Base-by-base conservation (phyloP, 2,113 vertebrate genomes). In the Corydoras maculifer region DNA sequence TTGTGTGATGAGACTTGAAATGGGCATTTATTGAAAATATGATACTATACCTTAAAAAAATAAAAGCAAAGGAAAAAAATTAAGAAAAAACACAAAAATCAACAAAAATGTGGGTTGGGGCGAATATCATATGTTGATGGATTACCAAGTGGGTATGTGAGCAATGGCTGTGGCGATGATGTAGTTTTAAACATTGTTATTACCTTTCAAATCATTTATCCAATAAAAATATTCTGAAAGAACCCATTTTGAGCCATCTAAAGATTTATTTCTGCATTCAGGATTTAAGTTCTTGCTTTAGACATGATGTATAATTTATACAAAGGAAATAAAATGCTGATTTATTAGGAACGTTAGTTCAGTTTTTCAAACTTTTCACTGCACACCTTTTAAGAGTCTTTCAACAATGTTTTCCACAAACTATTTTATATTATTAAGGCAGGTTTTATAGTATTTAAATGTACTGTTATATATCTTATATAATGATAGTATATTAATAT, bases 171-270 rank as follows among this genome's bases (percentile, higher is more conserved):
- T 96, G 94, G 93, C 76, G 89, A 92, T 94, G 91, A 95, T 94
- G 93, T 97, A 96, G 96, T 96, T 97, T 98, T 93, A 95, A 97
- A 98, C 95, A 96, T 97, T 97, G 94, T 97, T 96, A 94, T 92
- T 94, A 96, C 92, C 91, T 97, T 99, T 96, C 93, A 94, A 94
- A 94, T 94, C 93, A 96, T 97, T 96, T 97, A 98, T 94, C 94
- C 94, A 96, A 98, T 97, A 98, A 97, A 99, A 89, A 82, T 51
- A 86, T 91, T 64, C 69, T 83, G 79, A 83, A 84, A 86, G 80
- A 73, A 77, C 31, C 79, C 59, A 58, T 18, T 7, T 15, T 48
- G 12, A 11, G 80, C 77, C 75, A 83, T 67, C 30, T 61, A 29
- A 51, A 82, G 75, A 75, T 57, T 57, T 57, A 29, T 59, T 68